A percentile compares a stretch with the other conserved stretches of the same genome.
Conservation (phyloP, 2,113 vertebrate genomes). For the Syngnathus scovelli region DNA sequence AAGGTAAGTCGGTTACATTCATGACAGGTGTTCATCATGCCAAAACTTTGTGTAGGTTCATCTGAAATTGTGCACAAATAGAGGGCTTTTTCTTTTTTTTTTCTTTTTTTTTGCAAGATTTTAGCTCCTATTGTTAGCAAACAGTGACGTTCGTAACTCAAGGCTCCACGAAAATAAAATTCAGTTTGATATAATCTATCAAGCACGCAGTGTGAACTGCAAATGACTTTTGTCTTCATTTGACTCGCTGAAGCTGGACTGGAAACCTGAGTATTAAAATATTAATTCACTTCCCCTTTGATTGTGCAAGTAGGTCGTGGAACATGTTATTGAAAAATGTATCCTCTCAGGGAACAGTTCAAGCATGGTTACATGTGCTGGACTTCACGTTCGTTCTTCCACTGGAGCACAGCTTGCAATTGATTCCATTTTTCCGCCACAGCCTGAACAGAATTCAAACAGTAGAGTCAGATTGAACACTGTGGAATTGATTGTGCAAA, state of each 20-base stretch:
- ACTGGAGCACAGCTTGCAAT: constrained; percentile 25
- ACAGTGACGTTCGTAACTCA: too few relatives aligned
- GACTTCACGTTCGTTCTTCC: constrained; percentile 32
- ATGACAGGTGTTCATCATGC: not conserved
- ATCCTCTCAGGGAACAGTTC: constrained; percentile 22
- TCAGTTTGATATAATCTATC: not conserved
- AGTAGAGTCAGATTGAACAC: constrained; percentile 18
- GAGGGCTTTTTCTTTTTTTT: too few relatives aligned
- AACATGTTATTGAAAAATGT: constrained; percentile 52
- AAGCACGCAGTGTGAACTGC: constrained; percentile 7
- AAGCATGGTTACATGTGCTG: constrained; percentile 10
- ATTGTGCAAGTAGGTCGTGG: constrained; percentile 31
- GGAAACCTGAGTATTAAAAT: constrained; percentile 48
- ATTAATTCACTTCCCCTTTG: constrained; percentile 37
- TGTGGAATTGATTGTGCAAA: constrained; percentile 52
- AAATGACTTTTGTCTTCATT: constrained; percentile 29
- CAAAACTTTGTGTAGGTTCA: too few relatives aligned
- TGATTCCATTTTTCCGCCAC: constrained; percentile 42
- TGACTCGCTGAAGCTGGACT: constrained; percentile 21
- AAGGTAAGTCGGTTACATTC: constrained; percentile 78
- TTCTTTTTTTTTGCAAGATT: too few relatives aligned
- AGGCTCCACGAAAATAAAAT: not conserved
- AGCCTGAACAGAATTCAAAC: constrained; percentile 19
- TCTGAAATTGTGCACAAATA: too few relatives aligned
- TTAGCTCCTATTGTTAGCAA: too few relatives aligned